Percentiles rank a stretch among this genome's conserved stretches.
Evolutionary conservation across 2,113 vertebrate genomes (phyloP).

Genomic region (Shinisaurus crocodilurus): DNA sequence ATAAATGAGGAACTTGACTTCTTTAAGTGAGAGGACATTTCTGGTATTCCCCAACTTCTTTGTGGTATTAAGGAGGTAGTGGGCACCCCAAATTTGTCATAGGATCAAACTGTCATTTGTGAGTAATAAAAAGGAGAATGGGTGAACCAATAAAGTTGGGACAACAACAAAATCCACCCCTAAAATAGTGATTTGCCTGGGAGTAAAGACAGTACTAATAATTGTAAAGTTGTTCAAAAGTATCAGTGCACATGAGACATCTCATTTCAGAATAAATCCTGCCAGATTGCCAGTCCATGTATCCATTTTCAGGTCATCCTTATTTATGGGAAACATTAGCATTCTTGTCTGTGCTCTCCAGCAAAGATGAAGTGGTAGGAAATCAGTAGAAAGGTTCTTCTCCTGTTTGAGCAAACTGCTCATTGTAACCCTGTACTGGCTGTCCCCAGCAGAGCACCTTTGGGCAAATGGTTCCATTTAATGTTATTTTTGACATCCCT

Average conservation of each 20-base stretch:
- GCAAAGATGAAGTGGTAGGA: neutral
- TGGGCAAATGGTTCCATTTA: neutral
- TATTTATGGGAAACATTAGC: neutral
- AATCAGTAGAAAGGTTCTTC: neutral
- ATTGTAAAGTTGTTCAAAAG: neutral
- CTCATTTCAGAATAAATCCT: neutral
- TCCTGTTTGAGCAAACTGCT: neutral
- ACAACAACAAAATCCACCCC: no score
- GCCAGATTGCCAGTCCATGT: neutral
- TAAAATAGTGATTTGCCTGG: no score
- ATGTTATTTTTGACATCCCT: no score
- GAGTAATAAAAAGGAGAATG: neutral
- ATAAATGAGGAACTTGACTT: neutral
- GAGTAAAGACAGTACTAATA: no score
- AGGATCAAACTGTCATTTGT: no score
- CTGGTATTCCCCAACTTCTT: no score
- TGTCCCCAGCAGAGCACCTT: neutral
- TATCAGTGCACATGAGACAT: neutral
- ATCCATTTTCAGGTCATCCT: neutral
- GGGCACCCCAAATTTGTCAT: no score
- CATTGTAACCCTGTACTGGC: neutral
- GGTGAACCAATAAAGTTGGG: neutral
- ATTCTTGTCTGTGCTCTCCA: neutral
- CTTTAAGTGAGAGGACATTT: neutral
- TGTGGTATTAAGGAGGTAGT: no score